Conservation (phyloP, 2,113 vertebrate genomes). For the Galeopterus variegatus region DNA sequence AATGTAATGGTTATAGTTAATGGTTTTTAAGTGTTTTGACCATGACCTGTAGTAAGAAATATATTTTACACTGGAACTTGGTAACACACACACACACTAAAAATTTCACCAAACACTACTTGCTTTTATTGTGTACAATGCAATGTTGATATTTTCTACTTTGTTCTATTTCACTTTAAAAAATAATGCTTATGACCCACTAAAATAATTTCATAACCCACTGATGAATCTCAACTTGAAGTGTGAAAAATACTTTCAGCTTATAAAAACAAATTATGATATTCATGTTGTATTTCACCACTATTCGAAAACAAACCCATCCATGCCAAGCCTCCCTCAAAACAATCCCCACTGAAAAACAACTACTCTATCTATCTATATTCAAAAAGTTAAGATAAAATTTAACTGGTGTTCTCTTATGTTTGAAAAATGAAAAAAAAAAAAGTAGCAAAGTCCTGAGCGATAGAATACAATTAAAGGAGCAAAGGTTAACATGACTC, state of each 20-base stretch:
- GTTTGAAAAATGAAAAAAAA: conserved; percentile 66
- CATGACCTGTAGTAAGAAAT: not conserved
- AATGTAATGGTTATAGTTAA: not conserved
- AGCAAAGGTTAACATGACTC: conserved; percentile 44
- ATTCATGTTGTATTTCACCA: not conserved
- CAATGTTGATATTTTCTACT: conserved; percentile 20
- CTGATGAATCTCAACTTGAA: not conserved
- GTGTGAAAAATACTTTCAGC: not conserved
- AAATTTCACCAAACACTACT: not conserved
- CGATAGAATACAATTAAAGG: not conserved
- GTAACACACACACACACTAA: not conserved
- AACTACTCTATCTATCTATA: not conserved
- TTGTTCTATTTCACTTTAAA: conserved; percentile 3
- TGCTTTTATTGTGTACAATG: not conserved
- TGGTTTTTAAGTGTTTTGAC: conserved; percentile 35
- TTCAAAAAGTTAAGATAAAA: conserved; percentile 27
- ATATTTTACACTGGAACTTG: not conserved
- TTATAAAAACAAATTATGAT: conserved; percentile 14
- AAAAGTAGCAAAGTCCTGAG: conserved; percentile 52
- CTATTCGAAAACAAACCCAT: not conserved
- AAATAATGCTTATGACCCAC: not conserved
- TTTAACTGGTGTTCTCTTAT: not conserved
- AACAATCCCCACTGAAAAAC: not conserved
- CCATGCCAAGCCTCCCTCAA: not conserved
- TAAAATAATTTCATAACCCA: conserved; percentile 11